phyloP scores from a whole-genome alignment of 2,888 invertebrate genomes.

The Oligia latruncula region DNA sequence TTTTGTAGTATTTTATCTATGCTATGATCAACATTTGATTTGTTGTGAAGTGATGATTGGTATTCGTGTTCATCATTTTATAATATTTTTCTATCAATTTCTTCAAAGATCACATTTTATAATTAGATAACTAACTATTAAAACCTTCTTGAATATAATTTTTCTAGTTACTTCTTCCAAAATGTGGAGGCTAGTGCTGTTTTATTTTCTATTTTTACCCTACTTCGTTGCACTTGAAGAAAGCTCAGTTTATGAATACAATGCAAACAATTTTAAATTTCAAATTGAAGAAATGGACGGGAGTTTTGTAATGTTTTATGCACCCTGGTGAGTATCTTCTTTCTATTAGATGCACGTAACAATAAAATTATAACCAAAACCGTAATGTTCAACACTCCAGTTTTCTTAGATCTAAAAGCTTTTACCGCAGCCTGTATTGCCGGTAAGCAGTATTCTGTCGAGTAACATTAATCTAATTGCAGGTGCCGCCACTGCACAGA shows the following conservation, averaged over 20 bases:
- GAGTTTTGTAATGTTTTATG: constrained; percentile 94
- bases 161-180: constrained; percentile 34
- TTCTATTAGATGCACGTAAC: background rate
- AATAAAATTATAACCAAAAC: background rate
- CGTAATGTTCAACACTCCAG: background rate
- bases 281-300: constrained; percentile 91
- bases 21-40: constrained; percentile 23
- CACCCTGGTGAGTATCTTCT: constrained; percentile 92
- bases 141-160: constrained; percentile 5
- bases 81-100: constrained; percentile 21
- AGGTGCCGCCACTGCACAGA: constrained; percentile 97
- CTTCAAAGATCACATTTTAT: constrained; percentile 40
- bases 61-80: constrained; percentile 17
- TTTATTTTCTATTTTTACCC: constrained; percentile 83
- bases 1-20: background rate
- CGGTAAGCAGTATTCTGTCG: background rate
- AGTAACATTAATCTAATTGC: constrained; percentile 46
- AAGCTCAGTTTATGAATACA: constrained; percentile 90
- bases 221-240: constrained; percentile 92
- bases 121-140: background rate
- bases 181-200: constrained; percentile 70
- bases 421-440: constrained; percentile 1
- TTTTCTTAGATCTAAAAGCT: background rate
- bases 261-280: constrained; percentile 91
- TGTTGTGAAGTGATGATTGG: constrained; percentile 49